Evolutionary conservation across 2,113 vertebrate species (phyloP), one percentile per base, ranked within the genome.

Genomic region (Cyanistes caeruleus): DNA sequence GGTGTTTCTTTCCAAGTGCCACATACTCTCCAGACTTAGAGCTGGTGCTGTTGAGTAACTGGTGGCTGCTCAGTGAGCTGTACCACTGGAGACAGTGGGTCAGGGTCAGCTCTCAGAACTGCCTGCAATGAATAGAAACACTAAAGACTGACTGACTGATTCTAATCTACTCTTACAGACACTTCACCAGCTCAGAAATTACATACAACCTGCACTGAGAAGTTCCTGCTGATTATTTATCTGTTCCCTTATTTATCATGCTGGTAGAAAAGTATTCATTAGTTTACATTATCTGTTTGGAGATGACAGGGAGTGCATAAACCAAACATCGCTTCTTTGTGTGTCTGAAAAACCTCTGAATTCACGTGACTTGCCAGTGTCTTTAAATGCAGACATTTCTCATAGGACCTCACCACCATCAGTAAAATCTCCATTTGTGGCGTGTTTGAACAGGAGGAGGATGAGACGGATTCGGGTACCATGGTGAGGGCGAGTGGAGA

Each of bases 381-480:
- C 62, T 23, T 58, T 63, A 52, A 63, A 23, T 13, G 23, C n/a
- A 28, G 44, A 3, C 11, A 25, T n/a, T 53, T 21, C 39, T 86
- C 52, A 1, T 4, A 11, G 23, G 55, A 11, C 73, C 60, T 67
- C 27, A 68, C 23, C 27, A 68, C 23, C 73, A 6, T n/a, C 55
- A 62, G 31, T 93, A 60, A 93, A 96, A 84, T 8, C 49, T 31
- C 0, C 49, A 3, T 65, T 65, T 86, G 9, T 10, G 83, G 22
- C 62, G 7, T 82, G 49, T 24, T 80, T 73, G 56, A 55, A 6
- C 93, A 99, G 99, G 99, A 99, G 4, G 99, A 99, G 37, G 99
- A 99, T 20, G 99, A 99, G 74, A 91, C 98, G 0, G 99, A 99
- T 96, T 98, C 98, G 9, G 98, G 99, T 21, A 99, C 99, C 9